Base-by-base conservation (phyloP, 2,797 vertebrate genomes). In the Sebastiscus tertius region DNA sequence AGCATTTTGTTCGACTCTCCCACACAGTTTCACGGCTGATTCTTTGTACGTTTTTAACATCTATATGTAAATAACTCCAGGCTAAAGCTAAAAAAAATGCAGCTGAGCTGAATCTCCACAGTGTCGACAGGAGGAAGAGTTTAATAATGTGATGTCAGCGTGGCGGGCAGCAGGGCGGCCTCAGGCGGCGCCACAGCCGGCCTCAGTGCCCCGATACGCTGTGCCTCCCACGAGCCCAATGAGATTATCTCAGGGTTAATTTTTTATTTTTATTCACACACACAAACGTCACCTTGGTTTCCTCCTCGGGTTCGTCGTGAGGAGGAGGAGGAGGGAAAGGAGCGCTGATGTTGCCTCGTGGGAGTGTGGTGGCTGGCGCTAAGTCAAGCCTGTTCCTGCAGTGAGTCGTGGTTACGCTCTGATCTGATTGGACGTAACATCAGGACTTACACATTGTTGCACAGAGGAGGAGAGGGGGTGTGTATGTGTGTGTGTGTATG, bases 361-460 rank as follows among this genome's bases (percentile, higher is more conserved):
- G 12, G 54, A 66, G 65, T 55, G 24, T 34, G 60, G 39, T 22
- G 62, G 36, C 36, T 65, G 62, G 27, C 42, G 16, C 73, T 5
- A 7, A 76, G 60, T 80, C 59, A 26, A 39, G 72, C 14, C 55
- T 66, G 77, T 46, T 68, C 73, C 72, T 4, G 64, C 52, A 0
- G 34, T 68, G 59, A 58, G 34, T 58, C 16, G 18, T 39, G 58
- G 72, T 39, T 12, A 54, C 18, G 12, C 39, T 85, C 24, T 75
- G 70, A 80, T 69, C 73, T 76, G 75, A 87, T 63, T 71, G 67
- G 71, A 83, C 1, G 10, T 14, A 58, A 55, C 52, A 75, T 76
- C 54, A 69, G 66, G 79, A 77, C 4, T 72, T 62, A 63, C 62
- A 70, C 70, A 68, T 13, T 34, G 42, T 3, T 70, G 73, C 67